Conservation (phyloP, 2,797 vertebrate species). For the Poecilia velifera region DNA sequence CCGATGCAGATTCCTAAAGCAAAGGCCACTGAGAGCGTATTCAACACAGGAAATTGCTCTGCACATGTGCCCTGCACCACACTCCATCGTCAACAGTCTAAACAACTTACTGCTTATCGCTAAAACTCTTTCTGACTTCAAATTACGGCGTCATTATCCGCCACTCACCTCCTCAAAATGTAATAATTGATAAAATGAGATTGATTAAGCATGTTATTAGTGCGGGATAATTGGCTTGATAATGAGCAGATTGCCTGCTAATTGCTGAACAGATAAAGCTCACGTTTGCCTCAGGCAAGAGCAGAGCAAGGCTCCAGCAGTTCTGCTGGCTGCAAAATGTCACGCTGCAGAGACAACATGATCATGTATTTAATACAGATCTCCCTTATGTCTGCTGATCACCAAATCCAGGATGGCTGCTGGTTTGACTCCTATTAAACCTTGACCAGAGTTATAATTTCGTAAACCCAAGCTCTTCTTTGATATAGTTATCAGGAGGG, state of each 20-base stretch:
- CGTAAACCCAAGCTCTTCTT: not conserved
- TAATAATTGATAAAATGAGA: constrained; percentile 79
- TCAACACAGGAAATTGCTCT: not conserved
- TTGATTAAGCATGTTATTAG: constrained; percentile 80
- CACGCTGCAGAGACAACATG: constrained; percentile 11
- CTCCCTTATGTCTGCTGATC: not conserved
- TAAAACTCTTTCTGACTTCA: constrained; percentile 62
- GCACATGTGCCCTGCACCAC: constrained; percentile 21
- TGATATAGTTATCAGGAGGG: not conserved
- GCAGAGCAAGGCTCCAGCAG: constrained; percentile 38
- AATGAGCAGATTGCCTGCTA: constrained; percentile 77
- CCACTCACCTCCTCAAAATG: constrained; percentile 69
- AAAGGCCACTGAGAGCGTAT: not conserved
- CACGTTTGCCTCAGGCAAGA: constrained; percentile 55
- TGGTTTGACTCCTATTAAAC: not conserved
- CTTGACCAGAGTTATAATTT: not conserved
- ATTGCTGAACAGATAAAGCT: constrained; percentile 71
- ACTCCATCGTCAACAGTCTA: constrained; percentile 41
- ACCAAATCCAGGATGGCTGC: not conserved
- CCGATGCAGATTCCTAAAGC: constrained; percentile 9
- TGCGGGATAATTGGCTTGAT: constrained; percentile 74
- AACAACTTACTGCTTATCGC: constrained; percentile 69
- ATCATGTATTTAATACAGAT: constrained; percentile 25
- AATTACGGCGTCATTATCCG: constrained; percentile 64
- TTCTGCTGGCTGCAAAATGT: constrained; percentile 37